Percentiles rank a stretch among this genome's conserved stretches.
These are phyloP conservation scores for Tachyglossus aculeatus DNA, from an alignment of 2,797 vertebrate species.

Conservation along the genomic window DNA sequence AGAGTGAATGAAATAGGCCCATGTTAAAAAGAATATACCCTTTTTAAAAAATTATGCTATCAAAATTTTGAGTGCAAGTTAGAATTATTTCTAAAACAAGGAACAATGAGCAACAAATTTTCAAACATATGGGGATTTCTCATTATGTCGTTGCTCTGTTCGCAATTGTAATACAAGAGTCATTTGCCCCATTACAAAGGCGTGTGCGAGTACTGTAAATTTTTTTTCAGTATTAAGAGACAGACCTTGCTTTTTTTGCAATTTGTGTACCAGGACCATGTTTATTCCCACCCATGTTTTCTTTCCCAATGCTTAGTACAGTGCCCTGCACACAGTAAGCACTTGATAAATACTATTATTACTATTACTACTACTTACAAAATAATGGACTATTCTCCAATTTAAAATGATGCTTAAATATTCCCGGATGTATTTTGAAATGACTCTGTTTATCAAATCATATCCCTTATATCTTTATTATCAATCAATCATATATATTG, in stretches of 20 bases:
- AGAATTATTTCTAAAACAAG: conserved; percentile 31
- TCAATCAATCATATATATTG: too few relatives aligned
- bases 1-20: conserved; percentile 10
- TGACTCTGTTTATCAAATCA: background rate
- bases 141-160: conserved; percentile 25
- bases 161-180: conserved; percentile 35
- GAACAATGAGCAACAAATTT: conserved; percentile 30
- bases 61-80: conserved; percentile 37
- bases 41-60: conserved; percentile 29
- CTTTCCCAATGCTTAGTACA: too few relatives aligned
- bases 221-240: conserved; percentile 31
- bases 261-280: too few relatives aligned
- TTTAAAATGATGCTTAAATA: background rate
- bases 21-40: conserved; percentile 19
- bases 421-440: background rate
- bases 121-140: conserved; percentile 32
- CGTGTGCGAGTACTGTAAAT: conserved; percentile 15
- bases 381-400: background rate
- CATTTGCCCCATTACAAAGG: conserved; percentile 10
- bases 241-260: conserved; percentile 4
- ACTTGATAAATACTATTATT: too few relatives aligned
- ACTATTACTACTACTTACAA: conserved; percentile 22
- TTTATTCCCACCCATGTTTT: too few relatives aligned
- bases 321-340: too few relatives aligned
- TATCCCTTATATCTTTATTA: background rate